These are phyloP conservation scores for Oppia nitens DNA, from an alignment of 1,140 invertebrate species.

Conservation along the genomic window DNA sequence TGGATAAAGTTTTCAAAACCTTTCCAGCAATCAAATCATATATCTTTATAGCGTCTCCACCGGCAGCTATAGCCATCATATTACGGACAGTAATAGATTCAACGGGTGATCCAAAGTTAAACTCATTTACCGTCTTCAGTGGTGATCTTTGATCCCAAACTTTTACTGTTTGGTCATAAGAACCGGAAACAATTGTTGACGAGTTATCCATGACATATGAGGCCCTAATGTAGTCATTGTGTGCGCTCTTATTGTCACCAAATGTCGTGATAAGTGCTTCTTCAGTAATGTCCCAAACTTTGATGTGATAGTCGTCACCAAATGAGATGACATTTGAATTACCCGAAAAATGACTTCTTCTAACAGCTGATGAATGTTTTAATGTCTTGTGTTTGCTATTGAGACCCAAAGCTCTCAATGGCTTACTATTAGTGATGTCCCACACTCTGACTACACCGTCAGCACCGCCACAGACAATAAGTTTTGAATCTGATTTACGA, in stretches of 20 bases:
- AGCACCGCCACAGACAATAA: slow-evolving; percentile 70
- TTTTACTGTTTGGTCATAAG: slow-evolving; percentile 80
- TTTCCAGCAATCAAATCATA: slow-evolving; percentile 80
- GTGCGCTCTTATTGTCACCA: not conserved
- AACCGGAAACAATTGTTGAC: slow-evolving; percentile 36
- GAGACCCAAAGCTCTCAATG: slow-evolving; percentile 11
- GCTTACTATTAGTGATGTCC: slow-evolving; percentile 45
- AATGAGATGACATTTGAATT: slow-evolving; percentile 56
- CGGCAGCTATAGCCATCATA: slow-evolving; percentile 27
- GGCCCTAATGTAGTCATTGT: slow-evolving; percentile 15
- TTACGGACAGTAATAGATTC: slow-evolving; percentile 44
- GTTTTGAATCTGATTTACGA: slow-evolving; percentile 54
- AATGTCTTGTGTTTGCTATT: not conserved
- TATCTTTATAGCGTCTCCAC: slow-evolving; percentile 75
- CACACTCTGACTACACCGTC: slow-evolving; percentile 72
- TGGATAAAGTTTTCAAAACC: slow-evolving; percentile 54
- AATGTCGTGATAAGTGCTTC: not conserved
- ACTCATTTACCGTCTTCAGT: slow-evolving; percentile 42
- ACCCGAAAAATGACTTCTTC: slow-evolving; percentile 1
- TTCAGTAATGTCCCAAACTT: slow-evolving; percentile 72
- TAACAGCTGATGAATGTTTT: slow-evolving; percentile 7
- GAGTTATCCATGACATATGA: slow-evolving; percentile 10
- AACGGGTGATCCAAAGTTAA: slow-evolving; percentile 76
- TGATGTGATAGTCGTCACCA: slow-evolving; percentile 79
- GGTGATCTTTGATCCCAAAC: slow-evolving; percentile 61